These are phyloP conservation scores for Notocelia uddmanniana DNA, from an alignment of 2,888 invertebrate species.

Conservation along the genomic window DNA sequence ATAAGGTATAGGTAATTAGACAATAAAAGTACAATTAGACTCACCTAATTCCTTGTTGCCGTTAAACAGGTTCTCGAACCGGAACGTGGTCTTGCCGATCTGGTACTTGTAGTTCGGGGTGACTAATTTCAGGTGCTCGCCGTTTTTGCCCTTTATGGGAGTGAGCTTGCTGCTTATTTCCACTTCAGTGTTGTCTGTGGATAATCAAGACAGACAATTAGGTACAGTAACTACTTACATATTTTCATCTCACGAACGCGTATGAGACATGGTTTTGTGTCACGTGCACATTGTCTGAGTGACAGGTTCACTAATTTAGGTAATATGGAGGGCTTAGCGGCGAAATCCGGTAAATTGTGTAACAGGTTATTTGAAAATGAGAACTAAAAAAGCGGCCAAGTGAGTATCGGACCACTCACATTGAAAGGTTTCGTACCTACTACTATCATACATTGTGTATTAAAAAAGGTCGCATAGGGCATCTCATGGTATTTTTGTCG, in stretches of 20 bases:
- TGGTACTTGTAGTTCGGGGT: conserved; percentile 75
- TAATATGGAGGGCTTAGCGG: no score
- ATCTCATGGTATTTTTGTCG: no score
- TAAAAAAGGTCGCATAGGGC: no score
- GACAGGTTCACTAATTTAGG: no score
- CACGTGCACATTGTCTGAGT: no score
- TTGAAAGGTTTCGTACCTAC: no score
- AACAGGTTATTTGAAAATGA: no score
- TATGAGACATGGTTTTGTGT: neutral
- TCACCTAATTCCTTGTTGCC: conserved; percentile 81
- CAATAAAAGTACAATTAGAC: conserved; percentile 45
- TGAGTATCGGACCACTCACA: no score
- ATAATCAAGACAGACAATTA: neutral
- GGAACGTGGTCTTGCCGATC: conserved; percentile 73
- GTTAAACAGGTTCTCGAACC: conserved; percentile 77
- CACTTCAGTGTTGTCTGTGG: conserved; percentile 69
- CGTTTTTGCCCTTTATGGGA: conserved; percentile 61
- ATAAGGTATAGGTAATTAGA: no score
- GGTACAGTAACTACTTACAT: neutral
- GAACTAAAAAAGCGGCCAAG: no score
- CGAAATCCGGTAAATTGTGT: no score
- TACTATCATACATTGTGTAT: no score
- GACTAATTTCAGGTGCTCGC: conserved; percentile 68
- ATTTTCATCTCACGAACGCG: neutral
- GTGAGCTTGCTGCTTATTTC: conserved; percentile 66